A percentile compares a stretch with the other conserved stretches of the same genome.
These are phyloP conservation scores for Glossosoma conforme DNA, from an alignment of 1,140 invertebrate species.

Conservation along the genomic window DNA sequence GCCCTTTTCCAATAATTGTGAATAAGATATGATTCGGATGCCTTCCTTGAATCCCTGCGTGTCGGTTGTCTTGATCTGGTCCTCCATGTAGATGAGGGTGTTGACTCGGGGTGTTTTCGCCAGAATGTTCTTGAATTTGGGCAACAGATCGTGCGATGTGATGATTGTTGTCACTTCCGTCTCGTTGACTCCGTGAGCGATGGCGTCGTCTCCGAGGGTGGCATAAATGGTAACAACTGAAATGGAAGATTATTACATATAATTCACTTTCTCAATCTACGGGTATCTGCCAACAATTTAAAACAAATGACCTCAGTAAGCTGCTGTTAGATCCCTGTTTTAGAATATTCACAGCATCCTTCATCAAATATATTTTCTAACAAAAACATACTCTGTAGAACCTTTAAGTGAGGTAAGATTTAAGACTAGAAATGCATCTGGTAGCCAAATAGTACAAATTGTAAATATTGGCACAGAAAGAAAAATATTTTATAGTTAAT, in stretches of 20 bases:
- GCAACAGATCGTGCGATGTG: slow-evolving; percentile 81
- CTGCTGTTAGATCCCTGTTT: too few relatives aligned
- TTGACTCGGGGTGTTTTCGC: slow-evolving; percentile 63
- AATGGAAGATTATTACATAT: slow-evolving; percentile 34
- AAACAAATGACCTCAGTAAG: too few relatives aligned
- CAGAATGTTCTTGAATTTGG: slow-evolving; percentile 81
- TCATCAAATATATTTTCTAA: too few relatives aligned
- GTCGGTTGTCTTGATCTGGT: slow-evolving; percentile 70
- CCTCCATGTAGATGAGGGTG: slow-evolving; percentile 85
- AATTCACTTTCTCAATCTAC: not conserved
- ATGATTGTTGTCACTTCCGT: slow-evolving; percentile 90
- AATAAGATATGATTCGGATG: slow-evolving; percentile 62
- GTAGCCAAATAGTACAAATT: too few relatives aligned
- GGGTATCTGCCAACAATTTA: too few relatives aligned
- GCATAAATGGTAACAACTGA: slow-evolving; percentile 94
- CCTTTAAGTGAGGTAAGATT: too few relatives aligned
- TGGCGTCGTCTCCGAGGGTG: slow-evolving; percentile 92
- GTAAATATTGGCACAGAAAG: too few relatives aligned
- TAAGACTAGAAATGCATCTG: too few relatives aligned
- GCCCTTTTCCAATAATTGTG: slow-evolving; percentile 49
- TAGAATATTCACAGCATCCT: too few relatives aligned
- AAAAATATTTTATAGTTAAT: too few relatives aligned
- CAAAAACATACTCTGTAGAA: too few relatives aligned
- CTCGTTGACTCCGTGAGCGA: slow-evolving; percentile 92
- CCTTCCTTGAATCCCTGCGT: slow-evolving; percentile 62